Conservation (phyloP, 1,140 invertebrate genomes). For the Drosophila athabasca region DNA sequence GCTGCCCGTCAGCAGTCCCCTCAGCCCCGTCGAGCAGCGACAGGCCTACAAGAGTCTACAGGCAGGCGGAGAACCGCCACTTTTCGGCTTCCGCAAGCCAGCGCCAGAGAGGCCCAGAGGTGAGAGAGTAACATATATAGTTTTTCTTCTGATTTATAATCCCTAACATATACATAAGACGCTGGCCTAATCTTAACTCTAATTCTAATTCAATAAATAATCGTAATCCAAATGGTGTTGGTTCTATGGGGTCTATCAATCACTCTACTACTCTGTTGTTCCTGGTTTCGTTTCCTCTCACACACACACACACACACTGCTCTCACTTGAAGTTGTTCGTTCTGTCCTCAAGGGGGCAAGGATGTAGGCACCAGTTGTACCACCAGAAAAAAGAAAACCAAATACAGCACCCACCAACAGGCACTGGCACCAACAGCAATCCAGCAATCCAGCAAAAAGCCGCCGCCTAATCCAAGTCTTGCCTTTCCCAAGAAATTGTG, state of each 20-base stretch:
- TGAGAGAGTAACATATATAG: slow-evolving; percentile 62
- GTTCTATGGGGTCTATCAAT: slow-evolving; percentile 44
- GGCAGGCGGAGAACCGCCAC: slow-evolving; percentile 95
- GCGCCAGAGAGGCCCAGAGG: slow-evolving; percentile 94
- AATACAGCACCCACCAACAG: slow-evolving; percentile 33
- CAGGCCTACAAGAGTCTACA: slow-evolving; percentile 93
- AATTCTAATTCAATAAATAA: slow-evolving; percentile 22
- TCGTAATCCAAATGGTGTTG: slow-evolving; percentile 55
- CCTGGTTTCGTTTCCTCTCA: slow-evolving; percentile 5
- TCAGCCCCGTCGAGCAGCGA: slow-evolving; percentile 91
- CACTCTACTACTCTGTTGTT: slow-evolving; percentile 23
- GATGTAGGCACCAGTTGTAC: slow-evolving; percentile 18
- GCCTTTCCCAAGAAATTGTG: slow-evolving; percentile 58
- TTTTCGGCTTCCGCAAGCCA: slow-evolving; percentile 93
- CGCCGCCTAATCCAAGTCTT: slow-evolving; percentile 34
- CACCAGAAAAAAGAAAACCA: slow-evolving; percentile 15
- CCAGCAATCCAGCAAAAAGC: slow-evolving; percentile 12
- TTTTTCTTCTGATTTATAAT: neutral
- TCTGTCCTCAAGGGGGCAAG: neutral
- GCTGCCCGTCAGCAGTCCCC: slow-evolving; percentile 86
- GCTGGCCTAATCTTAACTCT: slow-evolving; percentile 41
- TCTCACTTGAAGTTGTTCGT: slow-evolving; percentile 55
- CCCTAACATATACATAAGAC: slow-evolving; percentile 34
- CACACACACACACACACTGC: slow-evolving; percentile 29
- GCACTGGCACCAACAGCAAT: slow-evolving; percentile 41